Evolutionary conservation across 1,140 invertebrate genomes (phyloP).

Genomic region (Sminthurinus signatus): DNA sequence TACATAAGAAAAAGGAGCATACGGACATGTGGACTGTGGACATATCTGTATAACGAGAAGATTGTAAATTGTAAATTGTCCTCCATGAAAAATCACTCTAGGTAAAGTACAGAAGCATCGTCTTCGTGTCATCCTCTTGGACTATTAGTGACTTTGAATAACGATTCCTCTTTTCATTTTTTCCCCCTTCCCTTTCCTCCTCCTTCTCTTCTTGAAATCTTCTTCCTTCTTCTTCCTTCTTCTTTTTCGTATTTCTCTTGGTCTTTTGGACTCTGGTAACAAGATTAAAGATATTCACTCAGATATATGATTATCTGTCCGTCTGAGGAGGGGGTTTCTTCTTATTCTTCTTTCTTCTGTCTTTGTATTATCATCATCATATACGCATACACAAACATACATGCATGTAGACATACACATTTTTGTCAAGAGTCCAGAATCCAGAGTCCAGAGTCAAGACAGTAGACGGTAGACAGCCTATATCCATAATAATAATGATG

Average conservation of each 20-base stretch:
- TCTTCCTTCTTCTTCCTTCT: too few species aligned
- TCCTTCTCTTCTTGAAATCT: too few species aligned
- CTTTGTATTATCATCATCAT: too few species aligned
- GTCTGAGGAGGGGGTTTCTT: slow-evolving; percentile 3
- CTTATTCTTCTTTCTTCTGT: slow-evolving; percentile 1
- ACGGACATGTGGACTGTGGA: background rate
- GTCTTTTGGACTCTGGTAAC: too few species aligned
- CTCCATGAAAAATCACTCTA: too few species aligned
- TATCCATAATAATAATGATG: too few species aligned
- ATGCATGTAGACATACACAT: background rate
- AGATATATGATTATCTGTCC: slow-evolving; percentile 10
- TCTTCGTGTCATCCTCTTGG: slow-evolving; percentile 1
- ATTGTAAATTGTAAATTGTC: too few species aligned
- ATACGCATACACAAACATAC: background rate
- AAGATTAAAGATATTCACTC: background rate
- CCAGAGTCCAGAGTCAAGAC: too few species aligned
- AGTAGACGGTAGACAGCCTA: too few species aligned
- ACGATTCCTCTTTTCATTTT: background rate
- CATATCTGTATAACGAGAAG: too few species aligned
- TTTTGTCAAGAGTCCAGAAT: background rate
- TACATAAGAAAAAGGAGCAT: background rate
- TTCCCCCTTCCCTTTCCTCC: too few species aligned
- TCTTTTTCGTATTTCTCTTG: too few species aligned
- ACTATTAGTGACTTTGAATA: slow-evolving; percentile 14
- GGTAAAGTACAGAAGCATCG: slow-evolving; percentile 14